Percentiles rank a stretch among this genome's conserved stretches.
phyloP scores from a whole-genome alignment of 1,140 invertebrate species.

The Drosophila pseudoananassae region DNA sequence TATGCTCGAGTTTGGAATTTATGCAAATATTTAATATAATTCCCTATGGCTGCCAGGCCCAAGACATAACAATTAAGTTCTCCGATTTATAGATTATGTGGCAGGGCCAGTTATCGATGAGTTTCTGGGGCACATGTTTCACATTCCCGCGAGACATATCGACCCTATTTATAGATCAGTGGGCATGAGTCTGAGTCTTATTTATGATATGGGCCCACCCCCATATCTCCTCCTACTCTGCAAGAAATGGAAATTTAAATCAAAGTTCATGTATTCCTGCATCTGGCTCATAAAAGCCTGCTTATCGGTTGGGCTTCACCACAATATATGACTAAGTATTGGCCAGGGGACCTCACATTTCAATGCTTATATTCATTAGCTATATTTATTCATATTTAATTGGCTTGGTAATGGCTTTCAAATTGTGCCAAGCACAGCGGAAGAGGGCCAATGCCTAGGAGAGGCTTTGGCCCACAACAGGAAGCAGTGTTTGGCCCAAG shows the following conservation, averaged over 20 bases:
- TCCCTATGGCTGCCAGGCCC: conserved; percentile 17
- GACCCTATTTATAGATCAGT: conserved; percentile 39
- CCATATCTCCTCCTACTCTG: conserved; percentile 17
- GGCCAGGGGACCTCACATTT: neutral
- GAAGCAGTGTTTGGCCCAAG: conserved; percentile 56
- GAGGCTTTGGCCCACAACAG: conserved; percentile 59
- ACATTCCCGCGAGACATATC: conserved; percentile 20
- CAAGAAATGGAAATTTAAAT: conserved; percentile 11
- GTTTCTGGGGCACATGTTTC: conserved; percentile 38
- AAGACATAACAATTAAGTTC: conserved; percentile 31
- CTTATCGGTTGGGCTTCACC: conserved; percentile 2
- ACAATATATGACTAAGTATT: conserved; percentile 9
- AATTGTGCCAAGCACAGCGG: conserved; percentile 58
- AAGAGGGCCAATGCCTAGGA: conserved; percentile 21
- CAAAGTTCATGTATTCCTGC: neutral
- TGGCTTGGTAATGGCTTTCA: conserved; percentile 62
- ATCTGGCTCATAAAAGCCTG: conserved; percentile 5
- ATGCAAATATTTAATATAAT: conserved; percentile 21
- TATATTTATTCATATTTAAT: conserved; percentile 72
- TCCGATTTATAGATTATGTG: conserved; percentile 23
- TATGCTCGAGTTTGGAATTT: neutral
- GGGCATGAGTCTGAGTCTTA: conserved; percentile 25
- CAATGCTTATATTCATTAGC: conserved; percentile 49
- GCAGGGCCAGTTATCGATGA: conserved; percentile 20
- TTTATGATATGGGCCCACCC: conserved; percentile 24